A percentile compares a stretch with the other conserved stretches of the same genome.
phyloP scores from a whole-genome alignment of 2,113 vertebrate genomes.

The Crypturellus undulatus region DNA sequence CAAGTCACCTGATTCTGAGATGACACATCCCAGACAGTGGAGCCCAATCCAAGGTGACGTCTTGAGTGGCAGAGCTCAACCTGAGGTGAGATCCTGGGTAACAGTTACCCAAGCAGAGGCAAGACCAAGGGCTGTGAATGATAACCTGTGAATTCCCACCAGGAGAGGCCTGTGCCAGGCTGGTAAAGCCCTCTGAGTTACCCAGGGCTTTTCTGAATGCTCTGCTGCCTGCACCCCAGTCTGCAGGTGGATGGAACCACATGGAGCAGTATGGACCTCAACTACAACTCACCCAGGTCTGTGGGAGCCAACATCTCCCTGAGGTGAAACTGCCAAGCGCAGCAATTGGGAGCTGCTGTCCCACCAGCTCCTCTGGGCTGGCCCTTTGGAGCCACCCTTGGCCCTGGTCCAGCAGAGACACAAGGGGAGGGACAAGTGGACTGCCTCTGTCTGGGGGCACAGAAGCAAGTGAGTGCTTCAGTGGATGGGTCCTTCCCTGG shows the following conservation, averaged over 20 bases:
- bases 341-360: not conserved
- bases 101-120: not conserved
- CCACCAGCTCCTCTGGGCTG: not conserved
- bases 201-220: not conserved
- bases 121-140: not conserved
- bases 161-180: not conserved
- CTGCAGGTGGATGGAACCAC: not conserved
- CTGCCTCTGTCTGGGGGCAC: not conserved
- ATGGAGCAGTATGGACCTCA: not conserved
- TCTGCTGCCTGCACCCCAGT: not conserved
- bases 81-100: not conserved
- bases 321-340: not conserved
- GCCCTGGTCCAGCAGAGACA: not conserved
- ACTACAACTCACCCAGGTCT: not conserved
- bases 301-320: not conserved
- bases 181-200: not conserved
- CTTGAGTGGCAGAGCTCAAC: not conserved
- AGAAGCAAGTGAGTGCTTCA: not conserved
- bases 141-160: fast-evolving
- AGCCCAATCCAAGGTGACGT: too few species aligned
- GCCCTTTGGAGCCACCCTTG: not conserved
- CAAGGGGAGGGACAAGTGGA: not conserved
- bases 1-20: not conserved
- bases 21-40: not conserved
- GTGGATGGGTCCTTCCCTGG: not conserved